phyloP scores from a whole-genome alignment of 2,888 invertebrate genomes.

The Cacoxenus indagator region DNA sequence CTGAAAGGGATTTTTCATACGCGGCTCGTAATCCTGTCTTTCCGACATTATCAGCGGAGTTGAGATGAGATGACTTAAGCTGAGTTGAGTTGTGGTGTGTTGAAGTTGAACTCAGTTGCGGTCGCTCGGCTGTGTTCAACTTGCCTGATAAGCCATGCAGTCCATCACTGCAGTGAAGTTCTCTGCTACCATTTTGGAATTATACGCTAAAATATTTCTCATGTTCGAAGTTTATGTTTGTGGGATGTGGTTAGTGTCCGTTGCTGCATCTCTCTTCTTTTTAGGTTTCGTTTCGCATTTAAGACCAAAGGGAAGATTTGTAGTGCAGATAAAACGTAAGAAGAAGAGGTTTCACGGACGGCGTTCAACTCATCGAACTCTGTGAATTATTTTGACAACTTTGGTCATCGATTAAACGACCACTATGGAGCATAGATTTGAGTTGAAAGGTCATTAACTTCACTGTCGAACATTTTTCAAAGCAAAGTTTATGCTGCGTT shows the following conservation, averaged over 20 bases:
- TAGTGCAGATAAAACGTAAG: slow-evolving; percentile 43
- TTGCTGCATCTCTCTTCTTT: neutral
- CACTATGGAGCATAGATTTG: neutral
- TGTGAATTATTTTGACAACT: slow-evolving; percentile 64
- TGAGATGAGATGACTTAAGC: neutral
- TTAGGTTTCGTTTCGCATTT: slow-evolving; percentile 37
- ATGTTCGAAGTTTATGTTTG: slow-evolving; percentile 46
- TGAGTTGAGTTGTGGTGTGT: neutral
- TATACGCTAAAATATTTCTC: slow-evolving; percentile 61
- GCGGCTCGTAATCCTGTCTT: slow-evolving; percentile 64
- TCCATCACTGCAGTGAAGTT: neutral
- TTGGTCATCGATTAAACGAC: slow-evolving; percentile 58
- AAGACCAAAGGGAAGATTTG: slow-evolving; percentile 55
- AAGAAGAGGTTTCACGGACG: neutral
- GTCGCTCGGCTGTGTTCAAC: slow-evolving; percentile 43
- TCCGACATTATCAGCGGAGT: slow-evolving; percentile 54
- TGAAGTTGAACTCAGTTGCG: neutral
- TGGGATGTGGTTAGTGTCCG: neutral
- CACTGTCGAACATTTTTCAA: too few species aligned
- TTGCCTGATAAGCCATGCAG: slow-evolving; percentile 51
- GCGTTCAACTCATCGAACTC: slow-evolving; percentile 1
- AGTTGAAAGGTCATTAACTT: slow-evolving; percentile 12
- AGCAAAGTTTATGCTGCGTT: too few species aligned
- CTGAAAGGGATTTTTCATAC: slow-evolving; percentile 50
- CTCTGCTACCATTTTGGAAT: slow-evolving; percentile 60